These are phyloP conservation scores for Phylloscopus trochilus DNA, from an alignment of 2,113 vertebrate species.

Conservation along the genomic window DNA sequence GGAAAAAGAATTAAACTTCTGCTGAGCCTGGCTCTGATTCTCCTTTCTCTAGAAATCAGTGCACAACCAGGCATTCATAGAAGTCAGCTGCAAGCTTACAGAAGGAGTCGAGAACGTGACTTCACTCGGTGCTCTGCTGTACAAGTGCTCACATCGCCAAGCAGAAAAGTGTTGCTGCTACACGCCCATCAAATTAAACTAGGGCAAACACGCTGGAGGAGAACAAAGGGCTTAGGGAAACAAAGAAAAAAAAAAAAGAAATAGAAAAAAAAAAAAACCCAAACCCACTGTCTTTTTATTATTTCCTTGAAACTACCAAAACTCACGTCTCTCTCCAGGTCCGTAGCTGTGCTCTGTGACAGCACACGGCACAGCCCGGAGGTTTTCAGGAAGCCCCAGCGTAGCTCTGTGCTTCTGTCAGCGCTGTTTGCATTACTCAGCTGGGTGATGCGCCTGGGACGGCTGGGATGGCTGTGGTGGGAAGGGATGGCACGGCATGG, in stretches of 20 bases:
- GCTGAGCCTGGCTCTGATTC: background rate
- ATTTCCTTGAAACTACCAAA: background rate
- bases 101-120: background rate
- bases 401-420: background rate
- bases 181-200: background rate
- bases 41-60: background rate
- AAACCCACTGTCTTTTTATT: background rate
- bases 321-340: background rate
- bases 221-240: background rate
- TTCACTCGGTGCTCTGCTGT: background rate
- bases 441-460: too few species aligned
- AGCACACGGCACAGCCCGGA: background rate
- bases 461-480: accelerated
- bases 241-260: background rate
- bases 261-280: too few species aligned
- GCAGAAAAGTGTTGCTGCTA: background rate
- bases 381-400: background rate
- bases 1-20: background rate
- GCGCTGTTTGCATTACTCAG: accelerated
- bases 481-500: background rate
- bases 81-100: background rate
- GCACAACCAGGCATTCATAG: background rate
- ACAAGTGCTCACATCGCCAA: background rate
- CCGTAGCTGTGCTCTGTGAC: background rate
- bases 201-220: background rate